Evolutionary conservation across 1,140 invertebrate genomes (phyloP), one percentile per base, ranked within the genome.

Genomic region (Monomorium pharaonis): DNA sequence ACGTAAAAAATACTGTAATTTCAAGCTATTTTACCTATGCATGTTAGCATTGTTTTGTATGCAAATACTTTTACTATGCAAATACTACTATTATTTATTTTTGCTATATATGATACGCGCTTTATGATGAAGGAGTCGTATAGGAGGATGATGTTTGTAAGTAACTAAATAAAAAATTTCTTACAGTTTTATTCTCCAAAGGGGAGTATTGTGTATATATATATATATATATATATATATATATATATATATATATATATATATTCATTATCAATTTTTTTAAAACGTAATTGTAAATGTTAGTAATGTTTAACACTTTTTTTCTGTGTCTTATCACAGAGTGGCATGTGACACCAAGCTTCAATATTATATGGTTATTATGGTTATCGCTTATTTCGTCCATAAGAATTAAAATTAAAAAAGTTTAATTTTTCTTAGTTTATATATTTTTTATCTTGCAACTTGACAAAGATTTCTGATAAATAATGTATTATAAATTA

Each of bases 141-240:
- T 80, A 56, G 75, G n/a, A 70, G 75, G 47, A 65, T 83, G 56
- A 56, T 89, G 47, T 86, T 89, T 86, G 88, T 89, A 89, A 89
- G 88, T 89, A 89, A 89, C 65, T 67, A 86, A 70, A 77, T 76
- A 69, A 89, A 67, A 88, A 44, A 18, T 47, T 56, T 54, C 4
- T 16, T 44, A 16, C 51, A 56, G n/a, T 18, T 81, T 51, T 37
- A 14, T 56, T 44, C 49, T 30, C 24, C 49, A 44, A n/a, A 47
- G 27, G 47, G 16, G 49, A 49, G 14, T 63, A 33, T 63, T 63
- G 27, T 62, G n/a, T n/a, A n/a, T n/a, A n/a, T n/a, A 63, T n/a
- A 30, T 44, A 27, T 58, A 63, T n/a, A 30, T 44, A 27, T 58
- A 63, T n/a, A 30, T 44, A 27, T 58, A 63, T n/a, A 30, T 44